phyloP scores from a whole-genome alignment of 37 sponge, comb jelly and placozoan genomes.

The Halisarca cf. caerulea region DNA sequence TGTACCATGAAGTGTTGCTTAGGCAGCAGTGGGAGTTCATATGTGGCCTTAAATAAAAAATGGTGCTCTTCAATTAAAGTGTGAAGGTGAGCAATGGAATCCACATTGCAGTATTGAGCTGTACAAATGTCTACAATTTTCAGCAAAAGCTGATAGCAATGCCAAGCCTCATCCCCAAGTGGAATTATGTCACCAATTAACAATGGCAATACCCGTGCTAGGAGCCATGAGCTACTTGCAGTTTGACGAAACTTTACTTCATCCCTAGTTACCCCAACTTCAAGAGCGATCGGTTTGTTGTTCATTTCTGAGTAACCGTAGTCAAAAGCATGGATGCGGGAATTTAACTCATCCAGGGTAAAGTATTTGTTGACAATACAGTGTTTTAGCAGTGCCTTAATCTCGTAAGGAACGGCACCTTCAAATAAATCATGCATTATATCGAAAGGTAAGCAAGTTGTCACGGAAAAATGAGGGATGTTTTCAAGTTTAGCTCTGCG shows the following conservation, averaged over 20 bases:
- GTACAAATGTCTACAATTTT: neutral
- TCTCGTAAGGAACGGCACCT: neutral
- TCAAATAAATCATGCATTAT: slow-evolving; percentile 24
- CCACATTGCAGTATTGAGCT: neutral
- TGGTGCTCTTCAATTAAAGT: slow-evolving; percentile 29
- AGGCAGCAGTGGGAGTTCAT: neutral
- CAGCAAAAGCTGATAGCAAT: neutral
- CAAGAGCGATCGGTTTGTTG: slow-evolving; percentile 8
- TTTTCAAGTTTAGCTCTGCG: neutral
- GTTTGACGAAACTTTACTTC: neutral
- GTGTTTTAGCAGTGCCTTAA: neutral
- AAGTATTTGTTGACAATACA: neutral
- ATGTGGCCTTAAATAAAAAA: neutral
- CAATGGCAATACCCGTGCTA: neutral
- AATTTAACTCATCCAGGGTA: neutral
- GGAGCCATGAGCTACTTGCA: neutral
- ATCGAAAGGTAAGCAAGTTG: neutral
- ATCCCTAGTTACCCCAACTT: neutral
- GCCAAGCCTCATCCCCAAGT: neutral
- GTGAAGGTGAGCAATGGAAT: neutral
- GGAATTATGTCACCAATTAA: slow-evolving; percentile 13
- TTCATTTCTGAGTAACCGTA: neutral
- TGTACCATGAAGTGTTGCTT: slow-evolving; percentile 16
- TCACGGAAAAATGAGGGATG: neutral
- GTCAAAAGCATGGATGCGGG: neutral